Conservation (phyloP, 2,797 vertebrate species). For the Merluccius polli region DNA sequence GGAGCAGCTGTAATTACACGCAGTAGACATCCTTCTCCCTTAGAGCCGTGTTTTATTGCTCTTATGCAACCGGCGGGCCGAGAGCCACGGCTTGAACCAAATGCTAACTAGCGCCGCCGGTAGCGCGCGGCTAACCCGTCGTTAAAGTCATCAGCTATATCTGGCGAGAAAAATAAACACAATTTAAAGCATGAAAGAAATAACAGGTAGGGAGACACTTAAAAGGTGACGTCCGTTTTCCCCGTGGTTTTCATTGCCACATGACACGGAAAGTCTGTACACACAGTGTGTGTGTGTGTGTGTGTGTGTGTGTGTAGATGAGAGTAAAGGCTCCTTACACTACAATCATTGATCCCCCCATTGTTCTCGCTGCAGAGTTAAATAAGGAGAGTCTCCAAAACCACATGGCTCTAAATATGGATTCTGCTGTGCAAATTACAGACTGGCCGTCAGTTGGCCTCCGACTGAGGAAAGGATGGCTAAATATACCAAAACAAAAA, state of each 20-base stretch:
- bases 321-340: constrained; percentile 36
- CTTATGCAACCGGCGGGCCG: constrained; percentile 34
- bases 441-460: constrained; percentile 66
- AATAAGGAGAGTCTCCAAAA: constrained; percentile 74
- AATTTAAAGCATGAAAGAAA: background rate
- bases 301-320: background rate
- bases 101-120: constrained; percentile 32
- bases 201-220: background rate
- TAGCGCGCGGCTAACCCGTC: constrained; percentile 23
- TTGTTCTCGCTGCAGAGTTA: constrained; percentile 72
- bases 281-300: background rate
- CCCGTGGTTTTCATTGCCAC: background rate
- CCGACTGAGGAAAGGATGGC: constrained; percentile 62
- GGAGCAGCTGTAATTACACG: constrained; percentile 49
- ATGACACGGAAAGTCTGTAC: background rate
- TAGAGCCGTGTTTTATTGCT: constrained; percentile 46
- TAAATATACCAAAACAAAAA: constrained; percentile 78
- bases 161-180: constrained; percentile 19
- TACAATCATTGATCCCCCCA: constrained; percentile 68
- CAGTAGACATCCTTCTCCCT: constrained; percentile 37
- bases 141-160: constrained; percentile 3
- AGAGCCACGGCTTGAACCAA: constrained; percentile 43
- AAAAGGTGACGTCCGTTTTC: background rate
- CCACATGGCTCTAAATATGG: constrained; percentile 76
- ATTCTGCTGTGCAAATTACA: constrained; percentile 77